phyloP scores from a whole-genome alignment of 1,140 invertebrate genomes.

The Aleiodes sp. region DNA sequence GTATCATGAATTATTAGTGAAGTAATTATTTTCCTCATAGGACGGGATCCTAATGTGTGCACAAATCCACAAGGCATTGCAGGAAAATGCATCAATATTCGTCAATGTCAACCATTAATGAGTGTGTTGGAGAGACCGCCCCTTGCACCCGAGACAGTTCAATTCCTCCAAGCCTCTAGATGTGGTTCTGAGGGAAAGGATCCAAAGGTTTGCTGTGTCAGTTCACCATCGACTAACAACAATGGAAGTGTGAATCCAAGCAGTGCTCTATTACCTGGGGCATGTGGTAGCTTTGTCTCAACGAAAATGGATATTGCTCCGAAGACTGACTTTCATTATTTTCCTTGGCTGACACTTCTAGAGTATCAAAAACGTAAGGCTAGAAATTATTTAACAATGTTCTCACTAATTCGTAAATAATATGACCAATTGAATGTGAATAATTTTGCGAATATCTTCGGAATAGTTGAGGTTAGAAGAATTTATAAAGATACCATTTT shows the following conservation, averaged over 20 bases:
- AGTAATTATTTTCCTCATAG: neutral
- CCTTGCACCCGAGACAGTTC: constrained; percentile 33
- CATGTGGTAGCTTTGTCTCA: constrained; percentile 54
- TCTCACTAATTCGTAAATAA: neutral
- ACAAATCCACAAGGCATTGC: neutral
- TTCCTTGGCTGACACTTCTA: constrained; percentile 78
- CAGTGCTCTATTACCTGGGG: constrained; percentile 46
- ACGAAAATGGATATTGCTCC: constrained; percentile 71
- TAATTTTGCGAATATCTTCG: too few species aligned
- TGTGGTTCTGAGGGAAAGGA: constrained; percentile 58
- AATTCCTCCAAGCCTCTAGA: constrained; percentile 54
- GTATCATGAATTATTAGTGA: too few species aligned
- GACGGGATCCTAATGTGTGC: neutral
- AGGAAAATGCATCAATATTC: constrained; percentile 59
- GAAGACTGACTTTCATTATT: constrained; percentile 71
- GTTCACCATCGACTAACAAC: neutral
- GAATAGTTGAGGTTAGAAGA: too few species aligned
- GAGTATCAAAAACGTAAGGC: constrained; percentile 68
- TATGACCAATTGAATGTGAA: neutral
- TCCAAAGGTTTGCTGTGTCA: constrained; percentile 61
- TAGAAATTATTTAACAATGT: neutral
- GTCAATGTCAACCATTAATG: constrained; percentile 51
- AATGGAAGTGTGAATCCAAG: constrained; percentile 13
- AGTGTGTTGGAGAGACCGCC: constrained; percentile 37
- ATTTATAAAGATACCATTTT: too few species aligned